phyloP scores from a whole-genome alignment of 2,888 invertebrate species.

The Unio delphinus region DNA sequence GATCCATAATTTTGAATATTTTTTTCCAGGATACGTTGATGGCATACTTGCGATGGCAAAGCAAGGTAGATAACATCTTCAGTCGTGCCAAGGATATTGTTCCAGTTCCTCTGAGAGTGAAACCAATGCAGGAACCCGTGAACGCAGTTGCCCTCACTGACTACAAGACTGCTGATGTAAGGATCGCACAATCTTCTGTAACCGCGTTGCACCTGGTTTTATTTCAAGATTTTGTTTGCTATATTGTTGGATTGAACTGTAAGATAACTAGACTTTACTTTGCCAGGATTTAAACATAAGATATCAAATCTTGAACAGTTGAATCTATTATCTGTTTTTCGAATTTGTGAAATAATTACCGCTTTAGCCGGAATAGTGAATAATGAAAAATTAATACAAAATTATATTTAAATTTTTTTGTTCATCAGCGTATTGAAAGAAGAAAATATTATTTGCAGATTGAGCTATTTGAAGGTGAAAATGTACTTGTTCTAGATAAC shows the following conservation, averaged over 20 bases:
- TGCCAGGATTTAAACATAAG: no score
- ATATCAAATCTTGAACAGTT: no score
- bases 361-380: no score
- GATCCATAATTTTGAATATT: not conserved
- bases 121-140: constrained; percentile 46
- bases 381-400: no score
- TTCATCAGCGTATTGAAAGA: no score
- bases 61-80: constrained; percentile 62
- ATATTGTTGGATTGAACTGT: no score
- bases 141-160: constrained; percentile 59
- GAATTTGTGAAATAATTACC: no score
- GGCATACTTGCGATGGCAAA: constrained; percentile 68
- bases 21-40: constrained; percentile 59
- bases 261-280: no score
- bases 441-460: constrained; percentile 47
- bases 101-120: constrained; percentile 58
- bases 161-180: constrained; percentile 62
- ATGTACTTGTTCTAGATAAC: constrained; percentile 65
- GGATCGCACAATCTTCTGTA: not conserved
- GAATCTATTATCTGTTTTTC: no score
- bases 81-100: constrained; percentile 59
- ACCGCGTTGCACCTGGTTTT: not conserved
- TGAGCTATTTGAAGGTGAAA: constrained; percentile 63
- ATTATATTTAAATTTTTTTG: no score
- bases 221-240: no score